These are phyloP conservation scores for Bellardia bayeri DNA, from an alignment of 2,888 invertebrate species.

Conservation along the genomic window DNA sequence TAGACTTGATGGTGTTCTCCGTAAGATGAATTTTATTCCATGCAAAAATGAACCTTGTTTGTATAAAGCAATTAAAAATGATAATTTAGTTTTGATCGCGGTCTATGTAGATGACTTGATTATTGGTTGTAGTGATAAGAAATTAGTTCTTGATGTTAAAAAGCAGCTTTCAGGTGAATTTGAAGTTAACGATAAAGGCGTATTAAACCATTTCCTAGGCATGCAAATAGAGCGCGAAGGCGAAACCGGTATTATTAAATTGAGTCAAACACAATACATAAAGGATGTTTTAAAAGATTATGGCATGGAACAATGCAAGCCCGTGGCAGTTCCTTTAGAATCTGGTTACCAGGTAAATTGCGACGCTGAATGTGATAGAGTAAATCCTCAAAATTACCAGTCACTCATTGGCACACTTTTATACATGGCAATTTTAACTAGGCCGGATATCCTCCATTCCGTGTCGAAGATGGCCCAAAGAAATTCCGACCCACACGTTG, in stretches of 20 bases:
- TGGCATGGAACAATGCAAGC: constrained; percentile 31
- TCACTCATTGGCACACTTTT: constrained; percentile 29
- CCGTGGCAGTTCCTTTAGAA: constrained; percentile 8
- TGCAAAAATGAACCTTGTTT: constrained; percentile 48
- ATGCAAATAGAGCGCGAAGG: constrained; percentile 29
- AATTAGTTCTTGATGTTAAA: neutral
- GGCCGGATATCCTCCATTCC: too few species aligned
- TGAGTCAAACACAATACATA: constrained; percentile 18
- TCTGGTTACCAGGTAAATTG: constrained; percentile 19
- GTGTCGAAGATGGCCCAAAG: neutral
- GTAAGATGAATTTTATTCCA: constrained; percentile 7
- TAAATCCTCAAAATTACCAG: constrained; percentile 28
- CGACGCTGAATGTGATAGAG: neutral
- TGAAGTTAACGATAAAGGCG: constrained; percentile 1
- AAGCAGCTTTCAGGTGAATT: neutral
- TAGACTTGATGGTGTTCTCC: constrained; percentile 28
- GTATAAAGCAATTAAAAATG: neutral
- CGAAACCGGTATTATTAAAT: neutral
- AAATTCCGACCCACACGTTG: neutral
- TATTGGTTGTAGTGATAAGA: constrained; percentile 1
- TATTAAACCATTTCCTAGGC: constrained; percentile 1
- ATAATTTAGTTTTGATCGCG: constrained; percentile 25
- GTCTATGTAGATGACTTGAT: constrained; percentile 47
- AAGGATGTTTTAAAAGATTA: neutral
- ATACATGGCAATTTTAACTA: neutral